These are phyloP conservation scores for Amphibalanus amphitrite DNA, from an alignment of 1,140 invertebrate genomes.

Conservation along the genomic window DNA sequence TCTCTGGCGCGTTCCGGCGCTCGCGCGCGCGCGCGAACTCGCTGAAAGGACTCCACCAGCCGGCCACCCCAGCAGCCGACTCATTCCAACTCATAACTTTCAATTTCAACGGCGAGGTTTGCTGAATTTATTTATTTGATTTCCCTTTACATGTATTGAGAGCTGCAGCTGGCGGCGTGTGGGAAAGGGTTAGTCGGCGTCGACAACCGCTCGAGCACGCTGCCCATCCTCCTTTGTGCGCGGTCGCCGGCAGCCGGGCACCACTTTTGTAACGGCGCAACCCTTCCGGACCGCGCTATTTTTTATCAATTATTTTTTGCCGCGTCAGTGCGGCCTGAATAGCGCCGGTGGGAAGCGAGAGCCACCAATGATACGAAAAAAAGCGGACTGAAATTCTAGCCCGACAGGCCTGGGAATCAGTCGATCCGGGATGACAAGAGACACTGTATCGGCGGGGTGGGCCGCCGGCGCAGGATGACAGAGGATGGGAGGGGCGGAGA, in stretches of 20 bases:
- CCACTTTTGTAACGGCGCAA: background rate
- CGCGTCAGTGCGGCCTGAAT: background rate
- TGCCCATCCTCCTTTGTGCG: background rate
- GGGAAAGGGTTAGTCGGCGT: background rate
- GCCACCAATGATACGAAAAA: background rate
- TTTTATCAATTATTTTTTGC: constrained; percentile 2
- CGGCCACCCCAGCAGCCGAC: background rate
- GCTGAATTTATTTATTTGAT: constrained; percentile 2
- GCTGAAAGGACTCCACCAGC: background rate
- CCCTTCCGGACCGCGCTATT: background rate
- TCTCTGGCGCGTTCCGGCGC: background rate
- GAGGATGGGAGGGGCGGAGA: no score
- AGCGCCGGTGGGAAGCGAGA: background rate
- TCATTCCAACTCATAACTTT: background rate
- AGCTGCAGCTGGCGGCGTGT: background rate
- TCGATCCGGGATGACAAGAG: background rate
- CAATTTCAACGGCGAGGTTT: constrained; percentile 1
- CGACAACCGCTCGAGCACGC: background rate
- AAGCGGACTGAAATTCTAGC: background rate
- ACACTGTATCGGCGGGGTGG: background rate
- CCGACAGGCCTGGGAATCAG: background rate
- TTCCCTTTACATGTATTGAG: background rate
- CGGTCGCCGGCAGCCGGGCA: no score
- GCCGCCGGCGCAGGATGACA: no score
- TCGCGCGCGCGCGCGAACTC: no score